A percentile compares a stretch with the other conserved stretches of the same genome.
Evolutionary conservation across 53 echinoderm and acorn worm species (phyloP).

Genomic region (Patiria pectinifera): DNA sequence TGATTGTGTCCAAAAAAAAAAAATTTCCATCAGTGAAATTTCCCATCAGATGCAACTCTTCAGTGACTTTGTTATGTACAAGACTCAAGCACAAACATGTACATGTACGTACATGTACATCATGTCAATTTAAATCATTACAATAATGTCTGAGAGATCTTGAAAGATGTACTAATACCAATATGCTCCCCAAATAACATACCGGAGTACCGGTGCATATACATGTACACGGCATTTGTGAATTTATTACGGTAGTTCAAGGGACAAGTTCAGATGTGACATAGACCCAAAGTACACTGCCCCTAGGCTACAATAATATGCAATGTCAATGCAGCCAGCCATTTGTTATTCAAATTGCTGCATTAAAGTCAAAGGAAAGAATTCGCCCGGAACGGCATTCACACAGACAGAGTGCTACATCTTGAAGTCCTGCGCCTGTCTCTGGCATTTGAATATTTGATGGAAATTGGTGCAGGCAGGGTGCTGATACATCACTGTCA

Average conservation of each 20-base stretch:
- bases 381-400: not conserved
- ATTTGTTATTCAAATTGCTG: conserved; percentile 9
- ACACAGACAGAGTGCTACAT: not conserved
- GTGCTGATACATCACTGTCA: not conserved
- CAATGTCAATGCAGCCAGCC: not conserved
- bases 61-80: too few species aligned
- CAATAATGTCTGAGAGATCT: too few species aligned
- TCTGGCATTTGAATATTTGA: not conserved
- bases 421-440: not conserved
- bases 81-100: too few species aligned
- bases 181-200: too few species aligned
- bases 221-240: not conserved
- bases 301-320: not conserved
- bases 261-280: not conserved
- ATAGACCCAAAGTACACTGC: not conserved
- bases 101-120: too few species aligned
- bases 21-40: too few species aligned
- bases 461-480: not conserved
- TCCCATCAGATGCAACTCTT: too few species aligned
- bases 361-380: not conserved
- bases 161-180: too few species aligned
- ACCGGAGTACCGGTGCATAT: too few species aligned
- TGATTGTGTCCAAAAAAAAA: too few species aligned
- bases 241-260: not conserved
- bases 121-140: too few species aligned